Percentiles rank a stretch among this genome's conserved stretches.
These are phyloP conservation scores for Limnodromus scolopaceus DNA, from an alignment of 2,797 vertebrate genomes.

Conservation along the genomic window DNA sequence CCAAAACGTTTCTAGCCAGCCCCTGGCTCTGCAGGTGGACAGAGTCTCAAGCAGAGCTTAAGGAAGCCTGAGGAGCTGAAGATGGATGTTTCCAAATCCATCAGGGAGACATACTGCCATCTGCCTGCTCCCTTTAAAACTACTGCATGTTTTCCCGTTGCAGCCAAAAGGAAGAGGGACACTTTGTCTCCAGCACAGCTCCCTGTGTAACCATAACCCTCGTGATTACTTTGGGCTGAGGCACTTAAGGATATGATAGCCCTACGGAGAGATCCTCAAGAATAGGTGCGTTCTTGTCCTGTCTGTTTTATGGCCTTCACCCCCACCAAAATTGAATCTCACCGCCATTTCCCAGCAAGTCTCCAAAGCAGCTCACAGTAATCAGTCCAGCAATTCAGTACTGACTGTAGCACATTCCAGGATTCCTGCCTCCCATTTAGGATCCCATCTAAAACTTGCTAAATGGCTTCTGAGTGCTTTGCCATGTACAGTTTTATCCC, in stretches of 20 bases:
- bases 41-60: not conserved
- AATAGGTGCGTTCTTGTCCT: not conserved
- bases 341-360: not conserved
- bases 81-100: not conserved
- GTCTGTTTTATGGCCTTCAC: not conserved
- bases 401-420: not conserved
- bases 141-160: not conserved
- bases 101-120: slow-evolving; percentile 59
- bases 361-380: not conserved
- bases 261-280: not conserved
- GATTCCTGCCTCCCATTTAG: not conserved
- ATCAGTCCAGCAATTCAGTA: not conserved
- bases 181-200: not conserved
- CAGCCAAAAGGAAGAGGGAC: not conserved
- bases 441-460: not conserved
- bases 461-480: not conserved
- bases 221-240: not conserved
- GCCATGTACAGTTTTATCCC: not conserved
- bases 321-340: not conserved
- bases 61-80: not conserved
- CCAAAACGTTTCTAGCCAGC: not conserved
- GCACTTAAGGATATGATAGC: not conserved
- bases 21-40: not conserved
- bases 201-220: fast-evolving
- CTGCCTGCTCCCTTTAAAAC: slow-evolving; percentile 39